phyloP scores from a whole-genome alignment of 2,113 vertebrate genomes.

The Eidolon helvum region DNA sequence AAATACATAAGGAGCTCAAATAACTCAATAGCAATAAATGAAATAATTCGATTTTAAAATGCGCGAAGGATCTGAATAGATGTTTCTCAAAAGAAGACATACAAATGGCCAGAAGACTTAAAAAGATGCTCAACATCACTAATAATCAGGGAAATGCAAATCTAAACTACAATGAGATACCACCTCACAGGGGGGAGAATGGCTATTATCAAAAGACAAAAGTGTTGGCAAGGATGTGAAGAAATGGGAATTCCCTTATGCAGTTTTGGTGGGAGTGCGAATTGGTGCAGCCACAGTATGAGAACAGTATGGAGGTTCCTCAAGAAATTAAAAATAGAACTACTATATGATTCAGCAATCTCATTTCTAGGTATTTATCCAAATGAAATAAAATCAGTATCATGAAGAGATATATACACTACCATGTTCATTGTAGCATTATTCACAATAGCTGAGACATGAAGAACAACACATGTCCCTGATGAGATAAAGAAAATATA shows the following conservation, averaged over 20 bases:
- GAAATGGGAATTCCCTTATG: background rate
- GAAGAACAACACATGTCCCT: background rate
- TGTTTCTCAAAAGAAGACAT: background rate
- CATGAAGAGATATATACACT: background rate
- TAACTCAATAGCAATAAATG: background rate
- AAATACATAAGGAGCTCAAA: background rate
- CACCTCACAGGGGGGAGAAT: background rate
- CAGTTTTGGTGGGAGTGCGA: background rate
- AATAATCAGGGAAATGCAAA: background rate
- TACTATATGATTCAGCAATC: background rate
- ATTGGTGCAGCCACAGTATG: background rate
- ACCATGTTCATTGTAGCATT: background rate
- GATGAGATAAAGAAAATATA: background rate
- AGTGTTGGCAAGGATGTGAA: background rate
- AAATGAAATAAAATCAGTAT: background rate
- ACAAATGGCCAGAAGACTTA: background rate
- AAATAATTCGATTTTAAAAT: background rate
- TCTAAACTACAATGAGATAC: background rate
- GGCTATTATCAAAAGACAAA: background rate
- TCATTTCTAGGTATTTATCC: background rate
- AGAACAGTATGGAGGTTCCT: background rate
- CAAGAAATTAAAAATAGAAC: background rate
- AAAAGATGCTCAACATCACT: background rate
- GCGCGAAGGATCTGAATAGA: background rate
- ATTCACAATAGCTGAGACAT: background rate